phyloP scores from a whole-genome alignment of 1,140 invertebrate species.

The Drosophila kepulauana region DNA sequence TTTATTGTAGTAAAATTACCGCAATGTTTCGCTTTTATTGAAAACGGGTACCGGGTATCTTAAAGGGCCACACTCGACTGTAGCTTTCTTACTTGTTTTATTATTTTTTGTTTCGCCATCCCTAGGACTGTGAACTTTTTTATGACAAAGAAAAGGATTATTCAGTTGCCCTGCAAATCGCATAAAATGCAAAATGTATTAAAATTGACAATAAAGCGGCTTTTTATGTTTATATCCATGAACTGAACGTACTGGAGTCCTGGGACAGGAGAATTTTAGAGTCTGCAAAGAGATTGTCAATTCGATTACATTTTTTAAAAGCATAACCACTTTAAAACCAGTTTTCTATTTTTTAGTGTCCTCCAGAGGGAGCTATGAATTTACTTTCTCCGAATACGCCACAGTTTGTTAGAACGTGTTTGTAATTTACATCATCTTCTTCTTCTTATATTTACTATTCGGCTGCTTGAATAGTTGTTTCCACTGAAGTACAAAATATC shows the following conservation, averaged over 20 bases:
- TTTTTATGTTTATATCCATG: slow-evolving; percentile 70
- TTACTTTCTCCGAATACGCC: slow-evolving; percentile 80
- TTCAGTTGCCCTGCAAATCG: slow-evolving; percentile 64
- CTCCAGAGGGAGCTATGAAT: slow-evolving; percentile 61
- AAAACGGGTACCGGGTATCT: no score
- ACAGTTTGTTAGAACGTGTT: slow-evolving; percentile 65
- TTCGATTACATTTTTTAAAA: slow-evolving; percentile 68
- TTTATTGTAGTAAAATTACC: no score
- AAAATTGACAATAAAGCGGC: slow-evolving; percentile 83
- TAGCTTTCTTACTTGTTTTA: slow-evolving; percentile 30
- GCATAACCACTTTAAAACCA: slow-evolving; percentile 71
- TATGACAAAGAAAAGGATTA: slow-evolving; percentile 62
- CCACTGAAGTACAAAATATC: slow-evolving; percentile 73
- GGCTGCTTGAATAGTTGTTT: slow-evolving; percentile 50
- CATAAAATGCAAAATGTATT: slow-evolving; percentile 82
- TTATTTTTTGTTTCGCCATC: slow-evolving; percentile 10
- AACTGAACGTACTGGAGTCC: slow-evolving; percentile 20
- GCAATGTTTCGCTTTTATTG: no score
- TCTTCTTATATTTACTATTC: slow-evolving; percentile 33
- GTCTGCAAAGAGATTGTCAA: slow-evolving; percentile 16
- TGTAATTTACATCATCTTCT: slow-evolving; percentile 8
- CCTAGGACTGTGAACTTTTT: slow-evolving; percentile 23
- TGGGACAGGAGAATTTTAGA: neutral
- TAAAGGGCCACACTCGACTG: no score
- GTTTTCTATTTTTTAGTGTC: slow-evolving; percentile 75